Percentiles rank a stretch among this genome's conserved stretches.
Evolutionary conservation across 2,797 vertebrate genomes (phyloP).

Genomic region (Girardinus metallicus): DNA sequence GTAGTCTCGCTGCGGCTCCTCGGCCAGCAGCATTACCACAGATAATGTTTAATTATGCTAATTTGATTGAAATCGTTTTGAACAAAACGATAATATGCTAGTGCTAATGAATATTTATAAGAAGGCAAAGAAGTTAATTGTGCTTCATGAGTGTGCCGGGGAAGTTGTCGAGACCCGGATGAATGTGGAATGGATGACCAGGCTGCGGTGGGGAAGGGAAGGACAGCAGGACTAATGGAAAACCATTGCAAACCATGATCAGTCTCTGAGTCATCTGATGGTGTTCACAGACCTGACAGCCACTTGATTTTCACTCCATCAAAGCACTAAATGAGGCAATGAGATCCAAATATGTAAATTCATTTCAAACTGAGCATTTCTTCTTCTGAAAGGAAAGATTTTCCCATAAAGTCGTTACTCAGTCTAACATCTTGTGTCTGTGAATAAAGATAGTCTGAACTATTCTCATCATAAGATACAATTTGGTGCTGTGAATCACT

Average conservation of each 20-base stretch:
- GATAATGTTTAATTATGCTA: conserved; percentile 80
- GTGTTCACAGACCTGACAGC: conserved; percentile 45
- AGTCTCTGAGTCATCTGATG: conserved; percentile 63
- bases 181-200: conserved; percentile 54
- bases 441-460: neutral
- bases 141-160: conserved; percentile 45
- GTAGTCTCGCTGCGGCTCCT: conserved; percentile 42
- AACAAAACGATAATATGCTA: conserved; percentile 66
- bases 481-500: neutral
- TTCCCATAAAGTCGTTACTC: conserved; percentile 15
- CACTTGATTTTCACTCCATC: conserved; percentile 38
- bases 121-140: conserved; percentile 64
- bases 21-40: conserved; percentile 58
- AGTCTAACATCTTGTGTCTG: neutral
- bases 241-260: conserved; percentile 45
- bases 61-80: conserved; percentile 67
- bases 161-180: conserved; percentile 44
- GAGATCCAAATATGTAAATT: conserved; percentile 4
- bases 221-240: conserved; percentile 29
- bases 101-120: conserved; percentile 73
- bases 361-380: conserved; percentile 7
- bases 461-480: neutral
- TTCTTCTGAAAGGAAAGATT: conserved; percentile 20
- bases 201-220: conserved; percentile 17
- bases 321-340: neutral